Evolutionary conservation across 1,140 invertebrate genomes (phyloP).

Genomic region (Drosophila carrolli): DNA sequence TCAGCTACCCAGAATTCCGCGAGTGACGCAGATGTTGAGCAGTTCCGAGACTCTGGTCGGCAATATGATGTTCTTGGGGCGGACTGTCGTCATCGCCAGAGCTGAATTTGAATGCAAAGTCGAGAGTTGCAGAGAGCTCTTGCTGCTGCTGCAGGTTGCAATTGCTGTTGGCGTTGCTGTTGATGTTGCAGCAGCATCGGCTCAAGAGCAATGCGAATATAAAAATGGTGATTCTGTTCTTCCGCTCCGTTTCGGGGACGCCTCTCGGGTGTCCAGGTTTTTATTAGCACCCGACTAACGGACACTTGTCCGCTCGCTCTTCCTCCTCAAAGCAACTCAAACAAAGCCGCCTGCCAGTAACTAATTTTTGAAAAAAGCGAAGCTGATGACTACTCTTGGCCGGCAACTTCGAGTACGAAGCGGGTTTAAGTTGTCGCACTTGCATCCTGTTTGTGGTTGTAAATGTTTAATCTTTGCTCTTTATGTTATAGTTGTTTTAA

Average conservation of each 20-base stretch:
- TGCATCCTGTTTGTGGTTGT: constrained; percentile 37
- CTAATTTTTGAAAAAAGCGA: constrained; percentile 26
- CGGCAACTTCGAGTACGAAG: constrained; percentile 2
- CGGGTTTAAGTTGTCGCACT: constrained; percentile 9
- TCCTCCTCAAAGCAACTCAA: constrained; percentile 1
- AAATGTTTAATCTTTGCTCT: constrained; percentile 14
- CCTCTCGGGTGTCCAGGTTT: constrained; percentile 20
- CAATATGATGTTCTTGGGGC: constrained; percentile 44
- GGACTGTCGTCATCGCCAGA: constrained; percentile 70
- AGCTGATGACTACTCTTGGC: constrained; percentile 11
- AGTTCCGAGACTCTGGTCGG: constrained; percentile 53
- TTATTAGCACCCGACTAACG: constrained; percentile 30
- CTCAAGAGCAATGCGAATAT: constrained; percentile 40
- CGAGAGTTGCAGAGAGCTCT: constrained; percentile 37
- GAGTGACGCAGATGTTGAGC: constrained; percentile 51
- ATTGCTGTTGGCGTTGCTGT: constrained; percentile 7
- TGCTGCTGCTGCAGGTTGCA: constrained; percentile 16
- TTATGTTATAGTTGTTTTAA: neutral
- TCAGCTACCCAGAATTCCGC: constrained; percentile 28
- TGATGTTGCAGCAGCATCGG: constrained; percentile 17
- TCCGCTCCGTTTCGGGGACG: constrained; percentile 46
- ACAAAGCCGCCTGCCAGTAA: constrained; percentile 18
- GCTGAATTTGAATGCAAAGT: constrained; percentile 68
- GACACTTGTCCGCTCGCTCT: constrained; percentile 22
- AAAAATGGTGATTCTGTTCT: constrained; percentile 57